Evolutionary conservation across 35 echinoderm and acorn worm genomes (phyloP), one percentile per base, ranked within the genome.

Genomic region (Lytechinus variegatus): DNA sequence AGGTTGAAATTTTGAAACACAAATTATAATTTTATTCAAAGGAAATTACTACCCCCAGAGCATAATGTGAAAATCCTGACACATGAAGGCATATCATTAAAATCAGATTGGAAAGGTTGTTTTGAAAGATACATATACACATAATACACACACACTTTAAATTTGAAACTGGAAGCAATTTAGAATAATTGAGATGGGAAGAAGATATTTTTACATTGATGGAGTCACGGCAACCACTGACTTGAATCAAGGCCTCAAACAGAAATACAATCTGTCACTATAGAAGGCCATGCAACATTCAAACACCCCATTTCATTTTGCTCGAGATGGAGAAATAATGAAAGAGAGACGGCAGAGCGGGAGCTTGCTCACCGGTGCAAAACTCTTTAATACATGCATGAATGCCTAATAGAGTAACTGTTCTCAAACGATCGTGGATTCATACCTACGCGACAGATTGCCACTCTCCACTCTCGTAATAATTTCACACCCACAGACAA

Each of bases 401-500:
- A 90, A 90, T 90, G 88, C 88, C 28, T 90, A 90, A 90, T 90
- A 54, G 29, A 44, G 88, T 13, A 90, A 90, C 88, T 90, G 88
- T 90, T 90, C 29, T 90, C 27, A 54, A 90, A 54, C 88, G 29
- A 90, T 90, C 29, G 28, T 90, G 2, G 52, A 90, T 90, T 90
- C 88, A 33, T 90, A 90, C 88, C 88, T 54, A 16, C 88, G 88
- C 88, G 88, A 90, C 88, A 90, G 88, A 28, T 90, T 54, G 88
- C 88, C 88, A 79, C 52, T 90, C 88, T 90, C 88, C 14, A 90
- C 88, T 90, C 88, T 54, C 52, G 88, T 54, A 90, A 90, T 90
- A 90, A 90, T 90, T 90, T 90, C 88, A 90, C 88, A 90, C 88
- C 88, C 28, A 54, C 29, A 90, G 88, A 90, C 88, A 90, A 90